phyloP scores from a whole-genome alignment of 2,113 vertebrate genomes.

The Myiopsitta monachus region DNA sequence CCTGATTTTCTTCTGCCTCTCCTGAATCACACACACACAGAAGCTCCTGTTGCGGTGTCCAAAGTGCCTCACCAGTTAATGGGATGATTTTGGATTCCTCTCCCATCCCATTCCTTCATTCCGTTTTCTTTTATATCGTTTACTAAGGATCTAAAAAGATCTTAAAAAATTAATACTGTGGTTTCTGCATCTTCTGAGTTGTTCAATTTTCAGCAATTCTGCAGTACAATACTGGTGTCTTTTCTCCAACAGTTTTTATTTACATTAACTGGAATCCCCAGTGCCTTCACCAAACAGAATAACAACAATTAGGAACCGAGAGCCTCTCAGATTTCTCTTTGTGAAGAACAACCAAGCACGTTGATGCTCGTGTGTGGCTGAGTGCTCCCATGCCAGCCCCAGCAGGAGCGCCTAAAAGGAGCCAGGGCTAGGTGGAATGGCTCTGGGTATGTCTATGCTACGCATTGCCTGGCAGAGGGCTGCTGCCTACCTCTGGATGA shows the following conservation, averaged over 20 bases:
- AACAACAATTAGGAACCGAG: background rate
- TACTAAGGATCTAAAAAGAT: background rate
- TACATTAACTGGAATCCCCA: background rate
- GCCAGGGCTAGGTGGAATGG: background rate
- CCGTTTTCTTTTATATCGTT: background rate
- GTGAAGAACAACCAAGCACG: background rate
- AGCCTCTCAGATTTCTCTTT: background rate
- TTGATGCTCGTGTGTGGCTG: background rate
- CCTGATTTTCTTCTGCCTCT: background rate
- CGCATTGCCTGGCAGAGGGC: background rate
- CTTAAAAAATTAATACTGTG: background rate
- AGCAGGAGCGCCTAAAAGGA: background rate
- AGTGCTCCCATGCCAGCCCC: background rate
- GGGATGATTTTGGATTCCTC: background rate
- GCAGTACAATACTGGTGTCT: background rate
- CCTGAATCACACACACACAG: background rate
- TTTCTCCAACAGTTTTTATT: background rate
- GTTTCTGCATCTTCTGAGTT: background rate
- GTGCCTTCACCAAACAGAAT: background rate
- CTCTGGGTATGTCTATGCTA: background rate
- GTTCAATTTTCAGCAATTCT: background rate
- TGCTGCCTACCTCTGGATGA: background rate
- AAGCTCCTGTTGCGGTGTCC: background rate
- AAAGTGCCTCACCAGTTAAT: background rate
- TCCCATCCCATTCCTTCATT: background rate